These are phyloP conservation scores for Conchocele bisecta DNA, from an alignment of 2,888 invertebrate genomes.

Conservation along the genomic window DNA sequence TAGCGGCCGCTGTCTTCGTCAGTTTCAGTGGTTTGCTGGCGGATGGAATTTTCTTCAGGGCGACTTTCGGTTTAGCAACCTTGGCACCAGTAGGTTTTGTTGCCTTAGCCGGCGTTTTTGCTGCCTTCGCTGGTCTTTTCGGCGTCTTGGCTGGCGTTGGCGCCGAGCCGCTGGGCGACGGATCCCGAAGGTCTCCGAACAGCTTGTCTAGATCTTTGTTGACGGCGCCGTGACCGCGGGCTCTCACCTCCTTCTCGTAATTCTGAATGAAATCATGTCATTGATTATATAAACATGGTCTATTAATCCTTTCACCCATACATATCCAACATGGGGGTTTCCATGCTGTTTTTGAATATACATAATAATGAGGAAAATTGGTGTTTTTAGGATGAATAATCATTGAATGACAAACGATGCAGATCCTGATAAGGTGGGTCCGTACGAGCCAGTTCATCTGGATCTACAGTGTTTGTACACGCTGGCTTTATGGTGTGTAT, in stretches of 20 bases:
- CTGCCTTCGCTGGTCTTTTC: neutral
- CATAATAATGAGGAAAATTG: too few species aligned
- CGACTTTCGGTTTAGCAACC: conserved; percentile 9
- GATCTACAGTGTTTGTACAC: too few species aligned
- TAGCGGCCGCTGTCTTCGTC: neutral
- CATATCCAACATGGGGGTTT: too few species aligned
- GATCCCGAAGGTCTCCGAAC: conserved; percentile 57
- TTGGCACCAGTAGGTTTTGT: neutral
- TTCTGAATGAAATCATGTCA: conserved; percentile 27
- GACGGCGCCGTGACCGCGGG: conserved; percentile 40
- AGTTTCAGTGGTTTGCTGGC: neutral
- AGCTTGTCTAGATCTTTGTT: conserved; percentile 62
- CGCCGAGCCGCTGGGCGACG: neutral
- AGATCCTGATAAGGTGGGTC: too few species aligned
- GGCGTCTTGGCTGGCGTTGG: neutral
- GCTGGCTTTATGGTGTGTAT: too few species aligned
- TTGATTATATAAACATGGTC: too few species aligned
- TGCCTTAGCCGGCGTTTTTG: conserved; percentile 10
- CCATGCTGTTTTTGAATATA: too few species aligned
- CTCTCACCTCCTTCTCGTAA: conserved; percentile 68
- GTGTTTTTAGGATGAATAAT: too few species aligned
- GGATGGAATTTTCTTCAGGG: conserved; percentile 20
- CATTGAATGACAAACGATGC: too few species aligned
- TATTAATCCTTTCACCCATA: too few species aligned
- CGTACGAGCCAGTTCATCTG: too few species aligned